Base-by-base conservation (phyloP, 1,140 invertebrate genomes). In the Battus philenor region DNA sequence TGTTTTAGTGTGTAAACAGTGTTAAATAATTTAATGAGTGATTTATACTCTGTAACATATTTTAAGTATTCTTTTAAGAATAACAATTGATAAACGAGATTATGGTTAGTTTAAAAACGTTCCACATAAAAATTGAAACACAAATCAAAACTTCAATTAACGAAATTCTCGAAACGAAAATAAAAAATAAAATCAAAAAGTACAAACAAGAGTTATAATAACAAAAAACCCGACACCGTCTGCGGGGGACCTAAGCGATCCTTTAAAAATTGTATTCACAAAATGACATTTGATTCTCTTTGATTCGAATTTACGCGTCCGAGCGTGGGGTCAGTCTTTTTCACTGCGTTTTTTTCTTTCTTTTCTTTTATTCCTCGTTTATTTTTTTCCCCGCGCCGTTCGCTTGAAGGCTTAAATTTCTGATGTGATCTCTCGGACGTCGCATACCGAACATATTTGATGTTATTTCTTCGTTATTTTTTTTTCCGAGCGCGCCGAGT, bases 381-480 rank as follows among this genome's bases (percentile, higher is more conserved):
- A 48, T 69, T 61, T 68, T 64, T 63, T 49, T 53, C 43, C 57
- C 56, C 11, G 38, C 49, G 48, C 58, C 68, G 65, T 57, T 64
- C 38, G 67, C 65, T 75, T 68, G 70, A 70, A 69, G 63, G 75
- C 75, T 79, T 71, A 72, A 75, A 69, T 77, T 79, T 73, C 75
- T 66, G 77, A 83, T 83, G 68, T 69, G 73, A 83, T 83, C 76
- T 69, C 63, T 67, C 64, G 68, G 58, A 58, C 68, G 70, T 69
- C 68, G 77, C 80, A 84, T 84, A 71, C 80, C 75, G 56, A 68
- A 68, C 80, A 81, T 84, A 71, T 76, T 81, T 79, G 73, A 78
- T 79, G 59, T 74, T 75, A 60, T 63, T 74, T 62, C 49, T 61
- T 44, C 44, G 41, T 66, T 65, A 58, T 63, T 76, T 77, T 72